Base-by-base conservation (phyloP, 2,113 vertebrate species). In the Microcebus tavaratra region DNA sequence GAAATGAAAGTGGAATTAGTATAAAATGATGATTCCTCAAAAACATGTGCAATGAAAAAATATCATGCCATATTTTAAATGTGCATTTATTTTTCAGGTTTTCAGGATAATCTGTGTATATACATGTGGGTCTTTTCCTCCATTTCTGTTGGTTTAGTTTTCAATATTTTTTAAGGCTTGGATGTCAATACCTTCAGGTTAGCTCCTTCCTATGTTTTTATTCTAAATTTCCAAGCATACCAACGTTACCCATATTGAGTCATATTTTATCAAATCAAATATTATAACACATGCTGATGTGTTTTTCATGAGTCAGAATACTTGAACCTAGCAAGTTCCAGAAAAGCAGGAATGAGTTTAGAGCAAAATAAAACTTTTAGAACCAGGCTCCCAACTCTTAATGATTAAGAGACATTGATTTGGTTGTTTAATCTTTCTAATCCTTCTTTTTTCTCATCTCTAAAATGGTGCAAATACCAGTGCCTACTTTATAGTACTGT, bases 191-290 rank as follows among this genome's bases (percentile, higher is more conserved):
- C 15, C 45, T 89, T 88, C 45, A 93, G 91, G 5, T 20, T 94
- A 20, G 3, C 1, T 31, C 27, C 1, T 36, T 31, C 27, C 1
- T 36, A 6, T 67, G n/a, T 55, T 94, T 93, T 79, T 57, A 36
- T 91, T 87, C 20, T 57, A 70, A 85, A 65, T 55, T 87, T 8
- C 27, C 29, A 50, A 85, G 29, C 6, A 72, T 68, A 65, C 3
- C 61, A 39, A 42, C 86, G 12, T 63, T 81, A 83, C 21, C 2
- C 7, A 45, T 21, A n/a, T 12, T 57, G 20, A 88, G 6, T 78
- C 18, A 94, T 82, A 57, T 75, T 67, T 86, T 82, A 70, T 73
- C 73, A 86, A 89, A 55, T 88, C 11, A 61, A 93, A 50, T 78
- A 67, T 81, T 75, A 42, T 78, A 89, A 88, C 11, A 36, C 6